Evolutionary conservation across 1,140 invertebrate species (phyloP), one percentile per base, ranked within the genome.

Genomic region (Pseudachorutes palmiensis): DNA sequence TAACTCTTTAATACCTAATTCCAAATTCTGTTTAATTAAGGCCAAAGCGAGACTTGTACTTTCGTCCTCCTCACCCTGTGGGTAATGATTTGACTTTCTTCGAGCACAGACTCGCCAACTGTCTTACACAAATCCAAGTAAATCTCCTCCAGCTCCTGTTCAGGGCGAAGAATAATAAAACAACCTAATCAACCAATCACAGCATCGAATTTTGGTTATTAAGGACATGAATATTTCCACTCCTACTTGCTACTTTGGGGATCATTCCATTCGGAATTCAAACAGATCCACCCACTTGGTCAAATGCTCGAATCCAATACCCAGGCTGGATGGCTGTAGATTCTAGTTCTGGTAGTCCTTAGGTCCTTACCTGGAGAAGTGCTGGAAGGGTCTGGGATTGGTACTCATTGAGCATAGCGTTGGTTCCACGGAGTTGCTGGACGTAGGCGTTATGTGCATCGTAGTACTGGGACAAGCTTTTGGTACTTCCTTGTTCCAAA

Each of bases 361-460:
- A 33, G 33, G 51, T 67, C 59, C 59, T 64, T 78, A 89, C 88
- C 83, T 90, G 86, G 72, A 92, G 78, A 68, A 92, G 82, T 68
- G 86, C 85, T 9, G 90, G 90, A 70, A 92, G 78, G 3, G 88
- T 89, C 64, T 87, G 83, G 67, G 82, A 83, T 74, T 88, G 83
- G 76, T 88, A 88, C 67, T 84, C 81, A 57, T 87, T 85, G 29
- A 85, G 79, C 75, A 95, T 92, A 19, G 90, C 90, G 77, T 97
- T 97, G 62, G 92, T 92, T 36, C 92, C 90, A 70, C 91, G 62
- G 69, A 97, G 79, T 76, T 96, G 92, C 70, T 94, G 89, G 22
- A 96, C 87, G 80, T 97, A 97, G 55, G 86, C 86, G 79, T 97
- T 97, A 81, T 97, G 94, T 16, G 89, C 86, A 76, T 94, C 92